Base-by-base conservation (phyloP, 2,888 invertebrate species). In the Bellardia pandia region DNA sequence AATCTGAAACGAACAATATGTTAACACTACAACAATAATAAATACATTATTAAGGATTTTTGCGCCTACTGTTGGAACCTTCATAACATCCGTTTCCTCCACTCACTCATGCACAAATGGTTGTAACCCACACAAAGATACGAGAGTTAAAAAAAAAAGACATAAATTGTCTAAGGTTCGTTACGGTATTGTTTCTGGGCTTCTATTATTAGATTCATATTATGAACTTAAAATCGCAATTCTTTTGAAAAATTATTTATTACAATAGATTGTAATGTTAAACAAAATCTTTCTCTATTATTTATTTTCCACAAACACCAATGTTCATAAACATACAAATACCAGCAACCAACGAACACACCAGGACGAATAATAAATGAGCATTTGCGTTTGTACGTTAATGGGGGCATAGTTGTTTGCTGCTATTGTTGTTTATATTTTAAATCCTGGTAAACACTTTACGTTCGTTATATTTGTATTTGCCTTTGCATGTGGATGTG, bases 401-500 rank as follows among this genome's bases (percentile, higher is more conserved):
- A 37, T 62, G 14, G 13, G 62, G 2, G 8, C 37, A 14, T 62
- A 62, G 33, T 40, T 64, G 64, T 64, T 33, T 60, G 23, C n/a
- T 45, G 51, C 23, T 53, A 40, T 72, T 74, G 7, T 74, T 16
- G 3, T 45, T 58, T 64, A 40, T 62, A 48, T 16, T 48, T 64
- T n/a, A 51, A 64, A 64, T 74, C 62, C 62, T 64, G 48, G 37
- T 75, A 48, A 51, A 75, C 51, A 71, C 60, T 45, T 71, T 53
- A 16, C 11, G 11, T 11, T 51, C 33, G 13, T 56, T 7, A 30
- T 74, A 42, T 58, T 23, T 58, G 2, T 74, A 40, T n/a, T 11
- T 58, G 9, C 45, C 2, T 51, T 53, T n/a, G n/a, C 45, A 1
- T 60, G 5, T 58, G 42, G 30, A 14, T 42, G 33, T 30, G 16